phyloP scores from a whole-genome alignment of 2,113 vertebrate genomes.

The Anoplopoma fimbria region DNA sequence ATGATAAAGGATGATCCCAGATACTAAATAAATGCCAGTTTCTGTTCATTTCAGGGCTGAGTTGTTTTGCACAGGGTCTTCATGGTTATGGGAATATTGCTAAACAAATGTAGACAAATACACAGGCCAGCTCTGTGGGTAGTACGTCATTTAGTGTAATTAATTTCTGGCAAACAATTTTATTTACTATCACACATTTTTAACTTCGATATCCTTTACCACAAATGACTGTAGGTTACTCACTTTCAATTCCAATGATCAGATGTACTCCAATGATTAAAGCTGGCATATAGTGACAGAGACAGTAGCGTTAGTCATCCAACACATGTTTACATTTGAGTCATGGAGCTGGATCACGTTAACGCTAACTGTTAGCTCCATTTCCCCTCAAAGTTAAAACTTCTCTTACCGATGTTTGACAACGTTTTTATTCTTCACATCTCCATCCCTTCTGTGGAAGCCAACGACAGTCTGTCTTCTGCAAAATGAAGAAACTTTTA shows the following conservation, averaged over 20 bases:
- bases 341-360: neutral
- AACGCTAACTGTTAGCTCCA: neutral
- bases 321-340: neutral
- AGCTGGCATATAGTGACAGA: neutral
- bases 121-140: too few relatives aligned
- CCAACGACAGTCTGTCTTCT: neutral
- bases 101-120: too few relatives aligned
- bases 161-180: too few relatives aligned
- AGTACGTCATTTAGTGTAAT: too few relatives aligned
- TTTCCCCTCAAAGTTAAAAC: neutral
- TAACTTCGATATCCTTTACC: neutral
- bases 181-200: too few relatives aligned
- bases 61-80: neutral
- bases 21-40: neutral
- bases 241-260: neutral
- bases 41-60: conserved; percentile 19
- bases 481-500: neutral
- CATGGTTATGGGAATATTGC: conserved; percentile 3
- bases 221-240: neutral
- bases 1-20: neutral
- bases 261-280: neutral
- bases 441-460: neutral
- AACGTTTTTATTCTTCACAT: neutral
- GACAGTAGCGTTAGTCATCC: too few relatives aligned
- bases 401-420: neutral